Evolutionary conservation across 2,888 invertebrate genomes (phyloP).

Genomic region (Clostera curtula): DNA sequence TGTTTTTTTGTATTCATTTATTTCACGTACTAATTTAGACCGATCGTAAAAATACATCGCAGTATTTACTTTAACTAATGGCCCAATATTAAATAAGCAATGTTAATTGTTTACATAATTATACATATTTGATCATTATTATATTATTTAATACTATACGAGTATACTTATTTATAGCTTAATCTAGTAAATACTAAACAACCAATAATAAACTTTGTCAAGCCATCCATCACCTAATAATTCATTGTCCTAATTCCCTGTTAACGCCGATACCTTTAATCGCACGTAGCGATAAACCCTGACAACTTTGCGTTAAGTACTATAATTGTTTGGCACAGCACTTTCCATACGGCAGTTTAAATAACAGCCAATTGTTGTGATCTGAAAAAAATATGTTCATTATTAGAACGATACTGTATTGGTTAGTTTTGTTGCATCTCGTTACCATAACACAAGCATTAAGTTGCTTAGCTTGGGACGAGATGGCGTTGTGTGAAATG

Average conservation of each 20-base stretch:
- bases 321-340: conserved; percentile 34
- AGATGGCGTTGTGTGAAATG: too few relatives aligned
- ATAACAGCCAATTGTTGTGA: conserved; percentile 21
- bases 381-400: conserved; percentile 12
- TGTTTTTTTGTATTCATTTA: too few relatives aligned
- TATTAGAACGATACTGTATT: too few relatives aligned
- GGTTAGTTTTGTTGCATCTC: too few relatives aligned
- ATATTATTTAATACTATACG: too few relatives aligned
- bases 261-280: conserved; percentile 26
- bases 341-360: conserved; percentile 16
- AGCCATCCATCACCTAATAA: conserved; percentile 15
- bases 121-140: not conserved
- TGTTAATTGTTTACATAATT: not conserved
- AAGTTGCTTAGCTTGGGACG: too few relatives aligned
- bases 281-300: conserved; percentile 28
- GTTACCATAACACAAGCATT: too few relatives aligned
- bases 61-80: too few relatives aligned
- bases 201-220: conserved; percentile 18
- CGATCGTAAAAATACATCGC: too few relatives aligned
- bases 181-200: conserved; percentile 4
- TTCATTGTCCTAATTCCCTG: conserved; percentile 32
- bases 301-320: conserved; percentile 29
- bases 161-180: too few relatives aligned
- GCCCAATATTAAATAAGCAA: too few relatives aligned
- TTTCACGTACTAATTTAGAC: too few relatives aligned